These are phyloP conservation scores for Schizothorax lantsangensis DNA, from an alignment of 2,797 vertebrate species.

Conservation along the genomic window DNA sequence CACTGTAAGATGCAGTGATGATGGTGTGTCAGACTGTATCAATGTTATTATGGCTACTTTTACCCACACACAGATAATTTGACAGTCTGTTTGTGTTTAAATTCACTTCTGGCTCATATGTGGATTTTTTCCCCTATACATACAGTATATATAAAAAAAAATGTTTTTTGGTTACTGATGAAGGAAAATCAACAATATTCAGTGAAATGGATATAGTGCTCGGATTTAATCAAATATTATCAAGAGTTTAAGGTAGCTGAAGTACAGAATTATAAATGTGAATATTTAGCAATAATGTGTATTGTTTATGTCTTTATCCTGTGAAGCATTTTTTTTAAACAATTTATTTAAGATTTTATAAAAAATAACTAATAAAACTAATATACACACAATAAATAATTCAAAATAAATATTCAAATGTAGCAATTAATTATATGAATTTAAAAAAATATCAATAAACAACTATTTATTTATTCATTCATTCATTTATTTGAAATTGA, in stretches of 20 bases:
- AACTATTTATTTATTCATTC: no score
- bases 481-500: no score
- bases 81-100: neutral
- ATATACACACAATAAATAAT: no score
- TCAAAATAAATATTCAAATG: no score
- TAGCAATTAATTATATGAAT: no score
- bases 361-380: no score
- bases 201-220: neutral
- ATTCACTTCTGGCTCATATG: neutral
- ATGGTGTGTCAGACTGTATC: slow-evolving; percentile 37
- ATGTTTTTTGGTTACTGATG: neutral
- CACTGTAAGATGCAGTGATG: slow-evolving; percentile 28
- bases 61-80: neutral
- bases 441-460: no score
- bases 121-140: neutral
- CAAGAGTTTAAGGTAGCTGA: neutral
- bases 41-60: slow-evolving; percentile 25
- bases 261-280: neutral
- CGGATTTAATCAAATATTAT: neutral
- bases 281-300: neutral
- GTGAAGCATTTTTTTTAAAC: neutral
- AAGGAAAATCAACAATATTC: neutral
- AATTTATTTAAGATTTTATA: neutral
- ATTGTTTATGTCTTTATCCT: neutral
- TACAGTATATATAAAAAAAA: no score